Evolutionary conservation across 2,888 invertebrate genomes (phyloP).

Genomic region (Rotaria macrura): DNA sequence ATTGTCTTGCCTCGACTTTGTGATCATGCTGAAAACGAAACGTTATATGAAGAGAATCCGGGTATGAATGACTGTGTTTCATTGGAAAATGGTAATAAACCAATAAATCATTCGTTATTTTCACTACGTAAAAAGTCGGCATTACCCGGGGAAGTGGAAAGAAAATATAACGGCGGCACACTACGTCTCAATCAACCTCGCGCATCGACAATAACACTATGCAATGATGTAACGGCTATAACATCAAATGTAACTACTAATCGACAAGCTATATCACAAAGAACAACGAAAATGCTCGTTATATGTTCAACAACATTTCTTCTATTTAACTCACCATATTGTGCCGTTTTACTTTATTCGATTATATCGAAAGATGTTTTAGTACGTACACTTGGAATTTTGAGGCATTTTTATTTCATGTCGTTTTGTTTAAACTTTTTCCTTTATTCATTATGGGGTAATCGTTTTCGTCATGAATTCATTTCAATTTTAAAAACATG

Average conservation of each 20-base stretch:
- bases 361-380: not conserved
- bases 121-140: not conserved
- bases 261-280: not conserved
- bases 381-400: not conserved
- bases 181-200: not conserved
- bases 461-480: not conserved
- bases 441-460: conserved; percentile 14
- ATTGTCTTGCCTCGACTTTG: too few relatives aligned
- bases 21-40: not conserved
- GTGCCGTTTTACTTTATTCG: conserved; percentile 17
- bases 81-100: not conserved
- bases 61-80: not conserved
- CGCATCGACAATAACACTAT: not conserved
- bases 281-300: conserved; percentile 4
- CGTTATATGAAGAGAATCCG: not conserved
- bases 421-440: conserved; percentile 15
- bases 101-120: not conserved
- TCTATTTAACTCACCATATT: not conserved
- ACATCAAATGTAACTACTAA: not conserved
- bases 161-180: not conserved
- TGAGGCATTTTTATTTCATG: not conserved
- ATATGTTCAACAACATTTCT: conserved; percentile 18
- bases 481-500: not conserved
- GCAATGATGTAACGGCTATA: not conserved
- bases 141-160: not conserved